Conservation (phyloP, 1,140 invertebrate genomes). For the Drosophila bocki region DNA sequence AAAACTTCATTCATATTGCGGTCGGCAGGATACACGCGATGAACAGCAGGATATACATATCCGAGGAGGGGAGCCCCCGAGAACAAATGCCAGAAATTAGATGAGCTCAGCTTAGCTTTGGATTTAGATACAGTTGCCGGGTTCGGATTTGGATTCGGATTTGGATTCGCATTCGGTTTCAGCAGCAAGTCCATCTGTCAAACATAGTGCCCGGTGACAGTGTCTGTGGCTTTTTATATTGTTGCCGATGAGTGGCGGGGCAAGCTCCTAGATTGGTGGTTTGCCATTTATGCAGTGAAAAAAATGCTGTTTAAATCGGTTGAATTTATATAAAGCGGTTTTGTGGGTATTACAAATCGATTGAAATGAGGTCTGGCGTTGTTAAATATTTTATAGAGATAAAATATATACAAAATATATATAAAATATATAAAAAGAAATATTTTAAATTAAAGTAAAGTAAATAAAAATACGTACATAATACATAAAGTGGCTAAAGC, state of each 20-base stretch:
- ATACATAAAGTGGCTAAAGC: too few relatives aligned
- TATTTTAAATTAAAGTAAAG: too few relatives aligned
- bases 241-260: constrained; percentile 13
- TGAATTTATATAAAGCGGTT: too few relatives aligned
- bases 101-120: constrained; percentile 60
- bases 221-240: constrained; percentile 76
- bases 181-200: constrained; percentile 70
- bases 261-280: background rate
- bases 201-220: constrained; percentile 69
- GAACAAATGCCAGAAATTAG: constrained; percentile 73
- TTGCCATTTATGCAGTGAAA: background rate
- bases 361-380: too few relatives aligned
- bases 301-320: background rate
- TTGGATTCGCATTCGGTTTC: background rate
- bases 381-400: too few relatives aligned
- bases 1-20: constrained; percentile 70
- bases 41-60: constrained; percentile 14
- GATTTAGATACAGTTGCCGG: background rate
- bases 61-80: background rate
- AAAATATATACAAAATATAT: too few relatives aligned
- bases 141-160: background rate
- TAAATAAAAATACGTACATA: too few relatives aligned
- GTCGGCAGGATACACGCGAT: constrained; percentile 28
- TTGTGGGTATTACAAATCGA: too few relatives aligned
- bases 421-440: too few relatives aligned